phyloP scores from a whole-genome alignment of 2,797 vertebrate genomes.

The Fistularia commersonii region DNA sequence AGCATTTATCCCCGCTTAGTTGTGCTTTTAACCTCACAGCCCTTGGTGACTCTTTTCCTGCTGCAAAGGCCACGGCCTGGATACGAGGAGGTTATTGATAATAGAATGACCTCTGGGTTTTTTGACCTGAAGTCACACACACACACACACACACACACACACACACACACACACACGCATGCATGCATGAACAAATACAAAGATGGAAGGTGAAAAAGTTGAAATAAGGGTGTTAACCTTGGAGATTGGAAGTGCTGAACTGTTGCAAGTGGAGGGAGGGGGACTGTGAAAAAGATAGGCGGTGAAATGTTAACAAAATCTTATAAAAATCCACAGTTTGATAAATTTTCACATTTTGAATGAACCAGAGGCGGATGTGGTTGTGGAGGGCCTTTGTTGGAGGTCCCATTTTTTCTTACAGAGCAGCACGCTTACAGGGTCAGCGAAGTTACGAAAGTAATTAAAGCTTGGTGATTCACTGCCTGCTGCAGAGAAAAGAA shows the following conservation, averaged over 20 bases:
- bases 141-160: slow-evolving; percentile 26
- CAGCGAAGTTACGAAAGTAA: slow-evolving; percentile 96
- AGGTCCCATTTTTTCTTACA: slow-evolving; percentile 72
- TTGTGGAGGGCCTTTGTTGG: slow-evolving; percentile 74
- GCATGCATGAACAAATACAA: neutral
- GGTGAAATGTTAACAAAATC: slow-evolving; percentile 81
- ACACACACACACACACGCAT: slow-evolving; percentile 13
- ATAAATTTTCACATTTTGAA: slow-evolving; percentile 74
- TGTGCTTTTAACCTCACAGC: slow-evolving; percentile 36
- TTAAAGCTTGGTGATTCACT: slow-evolving; percentile 90
- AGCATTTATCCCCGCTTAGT: slow-evolving; percentile 20
- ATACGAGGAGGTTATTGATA: slow-evolving; percentile 47
- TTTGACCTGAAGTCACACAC: slow-evolving; percentile 52
- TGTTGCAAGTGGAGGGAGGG: slow-evolving; percentile 36
- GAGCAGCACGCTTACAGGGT: slow-evolving; percentile 75
- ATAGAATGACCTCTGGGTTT: slow-evolving; percentile 56
- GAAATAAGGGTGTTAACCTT: slow-evolving; percentile 54
- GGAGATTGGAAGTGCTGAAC: slow-evolving; percentile 39
- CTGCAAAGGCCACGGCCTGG: slow-evolving; percentile 48
- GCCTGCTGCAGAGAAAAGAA: slow-evolving; percentile 98
- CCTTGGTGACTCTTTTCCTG: slow-evolving; percentile 19
- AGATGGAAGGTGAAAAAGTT: slow-evolving; percentile 31
- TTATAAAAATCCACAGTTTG: slow-evolving; percentile 72
- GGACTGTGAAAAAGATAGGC: slow-evolving; percentile 68
- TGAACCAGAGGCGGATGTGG: slow-evolving; percentile 62